phyloP scores from a whole-genome alignment of 2,113 vertebrate species.

The Cyanoliseus patagonus region DNA sequence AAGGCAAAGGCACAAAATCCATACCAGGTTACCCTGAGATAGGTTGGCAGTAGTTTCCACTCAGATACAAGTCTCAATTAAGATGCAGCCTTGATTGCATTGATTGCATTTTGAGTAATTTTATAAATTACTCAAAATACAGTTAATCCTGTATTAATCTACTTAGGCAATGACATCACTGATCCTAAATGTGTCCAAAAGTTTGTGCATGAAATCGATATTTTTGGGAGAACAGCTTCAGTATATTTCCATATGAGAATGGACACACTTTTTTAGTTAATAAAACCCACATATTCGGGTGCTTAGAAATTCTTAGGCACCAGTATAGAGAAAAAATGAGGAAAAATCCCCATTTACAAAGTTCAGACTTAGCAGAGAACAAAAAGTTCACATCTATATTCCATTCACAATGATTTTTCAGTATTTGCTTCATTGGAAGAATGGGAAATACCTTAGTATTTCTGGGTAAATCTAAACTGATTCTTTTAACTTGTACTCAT shows the following conservation, averaged over 20 bases:
- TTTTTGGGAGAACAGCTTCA: background rate
- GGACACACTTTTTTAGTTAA: rapidly evolving
- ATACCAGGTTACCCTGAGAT: background rate
- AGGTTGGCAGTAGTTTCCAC: background rate
- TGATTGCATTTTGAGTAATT: too few species aligned
- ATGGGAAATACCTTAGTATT: background rate
- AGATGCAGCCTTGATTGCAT: background rate
- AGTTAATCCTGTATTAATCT: background rate
- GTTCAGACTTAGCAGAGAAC: background rate
- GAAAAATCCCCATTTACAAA: background rate
- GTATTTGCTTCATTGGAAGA: background rate
- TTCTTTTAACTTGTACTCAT: background rate
- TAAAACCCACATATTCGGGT: background rate
- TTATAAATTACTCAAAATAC: background rate
- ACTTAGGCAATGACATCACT: background rate
- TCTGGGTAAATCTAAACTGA: background rate
- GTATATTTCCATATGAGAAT: background rate
- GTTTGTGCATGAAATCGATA: rapidly evolving
- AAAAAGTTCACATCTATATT: background rate
- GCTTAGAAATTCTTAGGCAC: background rate
- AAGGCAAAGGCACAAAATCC: background rate
- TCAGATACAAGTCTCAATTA: background rate
- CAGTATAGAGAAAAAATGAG: rapidly evolving
- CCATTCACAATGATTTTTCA: background rate
- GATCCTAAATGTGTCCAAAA: background rate